Evolutionary conservation across 2,797 vertebrate genomes (phyloP).

Genomic region (Crocodylus rhombifer): DNA sequence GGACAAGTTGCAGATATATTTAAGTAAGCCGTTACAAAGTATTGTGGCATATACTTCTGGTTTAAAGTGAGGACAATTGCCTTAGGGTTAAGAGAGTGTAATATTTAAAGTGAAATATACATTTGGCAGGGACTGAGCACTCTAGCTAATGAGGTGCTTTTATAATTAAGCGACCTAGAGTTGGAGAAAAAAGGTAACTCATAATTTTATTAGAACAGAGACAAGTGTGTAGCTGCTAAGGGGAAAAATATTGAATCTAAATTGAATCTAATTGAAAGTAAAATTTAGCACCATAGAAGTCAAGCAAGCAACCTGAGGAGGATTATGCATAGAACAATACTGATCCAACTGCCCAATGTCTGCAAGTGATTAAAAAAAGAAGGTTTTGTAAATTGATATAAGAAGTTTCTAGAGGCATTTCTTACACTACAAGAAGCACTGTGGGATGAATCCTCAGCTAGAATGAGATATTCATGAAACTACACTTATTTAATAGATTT

Average conservation of each 20-base stretch:
- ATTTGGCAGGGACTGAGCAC: not conserved
- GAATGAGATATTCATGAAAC: not conserved
- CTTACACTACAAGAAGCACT: not conserved
- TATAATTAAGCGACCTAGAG: not conserved
- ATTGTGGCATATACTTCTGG: not conserved
- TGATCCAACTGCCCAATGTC: not conserved
- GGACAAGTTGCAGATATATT: not conserved
- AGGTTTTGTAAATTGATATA: not conserved
- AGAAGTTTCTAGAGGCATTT: not conserved
- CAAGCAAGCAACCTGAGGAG: not conserved
- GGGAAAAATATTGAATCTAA: not conserved
- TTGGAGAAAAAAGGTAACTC: not conserved
- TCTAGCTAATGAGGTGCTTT: not conserved
- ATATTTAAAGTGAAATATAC: not conserved
- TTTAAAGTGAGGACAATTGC: not conserved
- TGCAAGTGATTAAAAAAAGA: not conserved
- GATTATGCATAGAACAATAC: not conserved
- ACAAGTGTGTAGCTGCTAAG: not conserved
- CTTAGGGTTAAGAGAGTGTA: not conserved
- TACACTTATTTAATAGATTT: no score
- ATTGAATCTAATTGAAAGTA: not conserved
- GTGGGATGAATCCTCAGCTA: not conserved
- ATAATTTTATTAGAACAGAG: not conserved
- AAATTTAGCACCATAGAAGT: not conserved
- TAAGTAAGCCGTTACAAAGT: not conserved